Percentiles rank a stretch among this genome's conserved stretches.
Evolutionary conservation across 1,140 invertebrate genomes (phyloP).

Genomic region (Drosophila quadrilineata): DNA sequence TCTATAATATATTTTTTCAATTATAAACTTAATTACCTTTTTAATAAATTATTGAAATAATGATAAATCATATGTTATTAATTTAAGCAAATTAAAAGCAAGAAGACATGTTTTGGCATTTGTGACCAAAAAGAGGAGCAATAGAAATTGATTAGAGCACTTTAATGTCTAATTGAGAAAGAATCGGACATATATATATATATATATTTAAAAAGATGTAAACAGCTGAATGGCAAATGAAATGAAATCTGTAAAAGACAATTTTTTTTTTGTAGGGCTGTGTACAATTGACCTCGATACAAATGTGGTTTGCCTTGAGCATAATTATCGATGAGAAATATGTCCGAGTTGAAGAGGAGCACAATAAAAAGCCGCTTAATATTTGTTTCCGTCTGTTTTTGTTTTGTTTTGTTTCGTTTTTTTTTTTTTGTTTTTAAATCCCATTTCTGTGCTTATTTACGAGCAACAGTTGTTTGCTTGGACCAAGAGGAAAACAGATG

Average conservation of each 20-base stretch:
- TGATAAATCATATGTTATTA: no score
- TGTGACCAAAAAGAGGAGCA: no score
- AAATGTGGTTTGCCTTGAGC: slow-evolving; percentile 54
- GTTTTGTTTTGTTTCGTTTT: no score
- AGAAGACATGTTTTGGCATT: no score
- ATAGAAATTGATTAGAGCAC: no score
- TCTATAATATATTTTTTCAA: no score
- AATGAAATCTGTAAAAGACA: slow-evolving; percentile 30
- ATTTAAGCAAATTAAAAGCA: no score
- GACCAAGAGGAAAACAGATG: slow-evolving; percentile 31
- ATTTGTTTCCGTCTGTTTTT: slow-evolving; percentile 31
- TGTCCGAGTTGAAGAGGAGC: neutral
- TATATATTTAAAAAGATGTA: no score
- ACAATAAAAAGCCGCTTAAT: slow-evolving; percentile 35
- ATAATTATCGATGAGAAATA: slow-evolving; percentile 45
- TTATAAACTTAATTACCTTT: no score
- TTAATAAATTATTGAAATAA: no score
- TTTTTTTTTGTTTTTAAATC: slow-evolving; percentile 46
- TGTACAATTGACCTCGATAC: slow-evolving; percentile 56
- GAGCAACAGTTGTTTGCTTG: slow-evolving; percentile 67
- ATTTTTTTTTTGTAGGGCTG: slow-evolving; percentile 5
- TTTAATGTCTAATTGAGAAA: no score
- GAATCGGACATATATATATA: no score
- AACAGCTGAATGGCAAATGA: neutral
- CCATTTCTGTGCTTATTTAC: slow-evolving; percentile 59